A percentile compares a stretch with the other conserved stretches of the same genome.
Conservation (phyloP, 2,888 invertebrate species). For the Spilarctia lutea region DNA sequence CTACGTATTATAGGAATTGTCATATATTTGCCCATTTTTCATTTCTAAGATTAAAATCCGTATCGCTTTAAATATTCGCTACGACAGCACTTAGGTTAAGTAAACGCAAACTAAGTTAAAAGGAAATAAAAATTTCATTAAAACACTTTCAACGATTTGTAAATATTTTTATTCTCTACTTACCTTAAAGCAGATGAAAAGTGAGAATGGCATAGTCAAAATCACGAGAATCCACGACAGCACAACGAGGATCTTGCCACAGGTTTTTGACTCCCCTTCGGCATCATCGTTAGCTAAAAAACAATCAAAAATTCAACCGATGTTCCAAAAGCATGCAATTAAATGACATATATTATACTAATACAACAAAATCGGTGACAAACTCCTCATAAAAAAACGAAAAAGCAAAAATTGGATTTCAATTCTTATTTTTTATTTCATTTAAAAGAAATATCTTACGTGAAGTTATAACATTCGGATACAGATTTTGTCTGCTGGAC, state of each 20-base stretch:
- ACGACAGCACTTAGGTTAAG: not conserved
- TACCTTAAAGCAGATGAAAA: conserved; percentile 98
- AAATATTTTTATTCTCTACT: conserved; percentile 54
- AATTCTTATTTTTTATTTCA: not conserved
- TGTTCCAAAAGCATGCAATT: not conserved
- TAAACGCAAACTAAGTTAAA: not conserved
- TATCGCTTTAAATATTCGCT: conserved; percentile 4
- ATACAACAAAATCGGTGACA: not conserved
- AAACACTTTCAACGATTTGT: not conserved
- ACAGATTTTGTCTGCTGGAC: conserved; percentile 77
- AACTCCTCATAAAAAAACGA: not conserved
- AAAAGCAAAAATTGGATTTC: not conserved
- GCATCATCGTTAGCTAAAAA: conserved; percentile 86
- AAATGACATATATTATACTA: not conserved
- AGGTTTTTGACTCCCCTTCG: conserved; percentile 89
- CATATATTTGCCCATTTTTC: not conserved
- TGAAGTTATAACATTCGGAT: conserved; percentile 66
- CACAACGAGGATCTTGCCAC: conserved; percentile 93
- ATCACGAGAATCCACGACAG: conserved; percentile 94
- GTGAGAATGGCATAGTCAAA: conserved; percentile 96
- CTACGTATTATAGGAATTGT: not conserved
- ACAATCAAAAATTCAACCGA: not conserved
- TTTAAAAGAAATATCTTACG: conserved; percentile 46
- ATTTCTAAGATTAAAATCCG: not conserved
- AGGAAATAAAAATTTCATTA: not conserved